Base-by-base conservation (phyloP, 1,140 invertebrate species). In the Leptopilina clavipes region DNA sequence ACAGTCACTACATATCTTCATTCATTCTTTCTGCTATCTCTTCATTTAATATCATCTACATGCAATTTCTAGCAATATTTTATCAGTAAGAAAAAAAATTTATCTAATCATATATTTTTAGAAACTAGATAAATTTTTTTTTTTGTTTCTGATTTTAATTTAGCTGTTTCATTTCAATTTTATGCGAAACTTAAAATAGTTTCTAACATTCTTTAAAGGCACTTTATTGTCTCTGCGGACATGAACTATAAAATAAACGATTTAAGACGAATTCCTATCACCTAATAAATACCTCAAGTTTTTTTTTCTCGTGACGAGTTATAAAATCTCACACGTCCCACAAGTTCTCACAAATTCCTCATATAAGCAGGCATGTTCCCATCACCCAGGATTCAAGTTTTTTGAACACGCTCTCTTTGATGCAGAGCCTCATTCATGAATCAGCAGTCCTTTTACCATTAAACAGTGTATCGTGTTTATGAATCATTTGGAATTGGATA, bases 391-490 rank as follows among this genome's bases (percentile, higher is more conserved):
- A 12, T 65, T 14, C 56, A 22, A 65, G 56, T 65, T 65, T 65
- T 65, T 65, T 22, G 45, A 65, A 65, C 19, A 65, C 59, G 59
- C 25, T 31, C 59, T 65, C 59, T 65, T 65, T 65, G 59, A 65
- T 31, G 22, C 59, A 17, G 14, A 31, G 5, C 9, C 52, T 65
- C 59, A 65, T 65, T 65, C 25, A 65, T 65, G 59, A 65, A 65
- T 65, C 59, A 65, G 59, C 59, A 65, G 14, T 65, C 59, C 59
- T 65, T 31, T 65, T 14, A 22, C 25, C 59, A 65, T 65, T 31
- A 65, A 65, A 59, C 10, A n/a, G 25, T 19, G 17, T n/a, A 65
- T 65, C 19, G 19, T 65, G 25, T 65, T 65, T n/a, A 31, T 65
- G 25, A 65, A 65, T 65, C 25, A 65, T n/a, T 52, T n/a, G 48